Evolutionary conservation across 1,140 invertebrate genomes (phyloP).

Genomic region (Armadillidium nasatum): DNA sequence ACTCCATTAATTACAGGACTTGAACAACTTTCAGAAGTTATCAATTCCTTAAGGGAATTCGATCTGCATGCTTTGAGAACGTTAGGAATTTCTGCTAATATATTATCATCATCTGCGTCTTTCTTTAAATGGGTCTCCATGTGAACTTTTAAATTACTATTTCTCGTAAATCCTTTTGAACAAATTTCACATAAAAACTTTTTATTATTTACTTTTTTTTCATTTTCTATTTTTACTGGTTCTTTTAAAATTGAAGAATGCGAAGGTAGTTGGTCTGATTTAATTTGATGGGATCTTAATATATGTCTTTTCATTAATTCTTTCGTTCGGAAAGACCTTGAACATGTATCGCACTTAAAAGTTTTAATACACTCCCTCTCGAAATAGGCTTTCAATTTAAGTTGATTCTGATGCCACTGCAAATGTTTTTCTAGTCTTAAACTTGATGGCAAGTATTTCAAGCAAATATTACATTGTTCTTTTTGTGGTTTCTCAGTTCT

Average conservation of each 20-base stretch:
- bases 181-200: background rate
- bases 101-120: background rate
- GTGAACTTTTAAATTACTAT: background rate
- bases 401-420: background rate
- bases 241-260: background rate
- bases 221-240: background rate
- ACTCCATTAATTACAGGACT: background rate
- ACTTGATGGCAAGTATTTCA: background rate
- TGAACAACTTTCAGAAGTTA: background rate
- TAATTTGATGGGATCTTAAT: background rate
- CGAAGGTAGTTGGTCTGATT: background rate
- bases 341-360: background rate
- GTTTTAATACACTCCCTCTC: background rate
- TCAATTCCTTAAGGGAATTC: background rate
- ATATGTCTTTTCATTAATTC: background rate
- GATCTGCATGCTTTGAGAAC: background rate
- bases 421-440: slow-evolving; percentile 7
- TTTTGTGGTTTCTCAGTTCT: background rate
- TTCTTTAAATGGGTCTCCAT: background rate
- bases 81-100: background rate
- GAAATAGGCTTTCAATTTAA: background rate
- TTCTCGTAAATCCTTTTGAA: background rate
- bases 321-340: background rate
- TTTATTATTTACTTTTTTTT: background rate
- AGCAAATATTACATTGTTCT: background rate